These are phyloP conservation scores for Tribolium madens DNA, from an alignment of 1,140 invertebrate genomes.

Conservation along the genomic window DNA sequence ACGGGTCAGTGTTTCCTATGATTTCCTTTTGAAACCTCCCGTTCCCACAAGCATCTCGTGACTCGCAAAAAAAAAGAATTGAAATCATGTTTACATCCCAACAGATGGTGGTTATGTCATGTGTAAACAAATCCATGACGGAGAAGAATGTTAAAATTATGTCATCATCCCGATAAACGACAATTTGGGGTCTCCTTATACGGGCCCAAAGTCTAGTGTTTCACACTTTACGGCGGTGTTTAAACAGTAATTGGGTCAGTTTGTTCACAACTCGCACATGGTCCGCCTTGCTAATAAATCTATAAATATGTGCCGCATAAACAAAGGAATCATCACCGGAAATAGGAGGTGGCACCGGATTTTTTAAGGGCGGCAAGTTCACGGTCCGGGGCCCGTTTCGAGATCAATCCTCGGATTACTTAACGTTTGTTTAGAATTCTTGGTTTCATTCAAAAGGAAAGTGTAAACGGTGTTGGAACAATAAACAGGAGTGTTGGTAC, in stretches of 20 bases:
- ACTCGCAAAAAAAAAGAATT: constrained; percentile 31
- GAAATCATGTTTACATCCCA: constrained; percentile 30
- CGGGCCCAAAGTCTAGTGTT: neutral
- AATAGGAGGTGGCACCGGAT: neutral
- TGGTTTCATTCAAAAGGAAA: constrained; percentile 36
- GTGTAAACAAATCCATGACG: constrained; percentile 39
- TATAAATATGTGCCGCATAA: constrained; percentile 42
- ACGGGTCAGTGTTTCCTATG: neutral
- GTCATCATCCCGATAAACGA: constrained; percentile 23
- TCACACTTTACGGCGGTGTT: constrained; percentile 17
- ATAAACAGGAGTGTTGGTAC: constrained; percentile 23
- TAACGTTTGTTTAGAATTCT: constrained; percentile 32
- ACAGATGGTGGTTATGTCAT: constrained; percentile 43
- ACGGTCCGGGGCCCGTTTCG: neutral
- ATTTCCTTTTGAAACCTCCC: neutral
- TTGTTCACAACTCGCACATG: constrained; percentile 36
- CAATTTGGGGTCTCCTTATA: constrained; percentile 8
- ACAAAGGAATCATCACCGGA: constrained; percentile 42
- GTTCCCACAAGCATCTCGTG: constrained; percentile 22
- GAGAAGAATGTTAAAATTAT: constrained; percentile 39
- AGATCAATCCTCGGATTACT: constrained; percentile 12
- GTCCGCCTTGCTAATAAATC: constrained; percentile 39
- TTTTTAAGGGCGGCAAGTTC: neutral
- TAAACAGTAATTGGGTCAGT: constrained; percentile 27
- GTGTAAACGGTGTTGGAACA: constrained; percentile 30